Conservation (phyloP, 2,888 invertebrate genomes). For the Adineta ricciae region DNA sequence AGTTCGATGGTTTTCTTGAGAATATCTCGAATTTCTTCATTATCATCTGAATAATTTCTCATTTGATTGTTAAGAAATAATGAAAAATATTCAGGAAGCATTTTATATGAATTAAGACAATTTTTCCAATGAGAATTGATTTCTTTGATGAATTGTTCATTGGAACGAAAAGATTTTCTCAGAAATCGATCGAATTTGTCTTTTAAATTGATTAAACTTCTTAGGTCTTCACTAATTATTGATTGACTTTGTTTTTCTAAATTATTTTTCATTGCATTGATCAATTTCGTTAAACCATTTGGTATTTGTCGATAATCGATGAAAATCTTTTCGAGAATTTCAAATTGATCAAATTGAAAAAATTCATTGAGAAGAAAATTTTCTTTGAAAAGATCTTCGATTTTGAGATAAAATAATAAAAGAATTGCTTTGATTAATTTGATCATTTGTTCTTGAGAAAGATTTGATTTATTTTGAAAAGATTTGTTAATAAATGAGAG, state of each 20-base stretch:
- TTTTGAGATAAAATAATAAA: not conserved
- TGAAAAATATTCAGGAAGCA: not conserved
- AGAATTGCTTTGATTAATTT: not conserved
- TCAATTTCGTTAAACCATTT: no score
- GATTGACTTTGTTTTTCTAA: no score
- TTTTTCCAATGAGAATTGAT: not conserved
- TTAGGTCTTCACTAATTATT: no score
- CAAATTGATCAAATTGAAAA: no score
- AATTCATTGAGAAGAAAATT: not conserved
- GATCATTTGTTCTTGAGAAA: slow-evolving; percentile 36
- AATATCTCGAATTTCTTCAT: slow-evolving; percentile 91
- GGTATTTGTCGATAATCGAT: no score
- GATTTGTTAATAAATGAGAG: slow-evolving; percentile 98
- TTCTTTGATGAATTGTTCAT: not conserved
- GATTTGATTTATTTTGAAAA: slow-evolving; percentile 89
- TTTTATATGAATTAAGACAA: not conserved
- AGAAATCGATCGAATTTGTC: not conserved
- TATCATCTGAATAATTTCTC: slow-evolving; percentile 70
- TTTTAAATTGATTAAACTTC: not conserved
- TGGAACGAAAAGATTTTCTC: not conserved
- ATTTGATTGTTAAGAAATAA: not conserved
- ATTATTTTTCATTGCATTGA: no score
- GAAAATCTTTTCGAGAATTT: no score
- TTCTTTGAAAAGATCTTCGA: not conserved
- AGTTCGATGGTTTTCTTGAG: slow-evolving; percentile 98